Conservation (phyloP, 2,113 vertebrate genomes). For the Petaurus breviceps region DNA sequence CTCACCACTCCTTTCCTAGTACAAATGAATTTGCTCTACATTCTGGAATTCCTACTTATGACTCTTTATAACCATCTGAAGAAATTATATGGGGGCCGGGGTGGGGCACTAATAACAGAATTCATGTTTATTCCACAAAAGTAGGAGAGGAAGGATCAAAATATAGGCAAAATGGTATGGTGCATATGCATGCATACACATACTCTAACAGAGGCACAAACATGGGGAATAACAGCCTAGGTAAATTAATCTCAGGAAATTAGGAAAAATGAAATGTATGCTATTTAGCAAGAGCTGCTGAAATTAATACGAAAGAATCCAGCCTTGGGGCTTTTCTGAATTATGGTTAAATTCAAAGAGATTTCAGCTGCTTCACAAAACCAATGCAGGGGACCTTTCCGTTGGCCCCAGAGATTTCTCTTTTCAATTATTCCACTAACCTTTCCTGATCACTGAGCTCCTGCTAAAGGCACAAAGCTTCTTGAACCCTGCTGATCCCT, state of each 20-base stretch:
- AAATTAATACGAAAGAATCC: background rate
- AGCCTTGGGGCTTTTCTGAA: background rate
- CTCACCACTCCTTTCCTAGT: background rate
- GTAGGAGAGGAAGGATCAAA: too few species aligned
- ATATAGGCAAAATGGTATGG: too few species aligned
- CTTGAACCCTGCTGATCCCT: background rate
- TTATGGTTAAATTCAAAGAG: background rate
- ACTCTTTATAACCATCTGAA: too few species aligned
- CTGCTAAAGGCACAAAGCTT: background rate
- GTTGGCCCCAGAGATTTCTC: background rate
- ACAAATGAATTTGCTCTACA: background rate
- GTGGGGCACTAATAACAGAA: too few species aligned
- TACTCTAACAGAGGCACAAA: background rate
- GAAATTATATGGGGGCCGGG: too few species aligned
- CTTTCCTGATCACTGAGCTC: background rate
- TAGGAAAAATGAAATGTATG: background rate
- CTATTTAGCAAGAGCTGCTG: background rate
- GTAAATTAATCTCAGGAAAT: background rate
- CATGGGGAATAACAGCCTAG: background rate
- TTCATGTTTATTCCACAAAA: too few species aligned
- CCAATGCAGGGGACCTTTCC: background rate
- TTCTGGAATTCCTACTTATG: background rate
- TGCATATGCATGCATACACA: background rate
- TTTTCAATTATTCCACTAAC: background rate
- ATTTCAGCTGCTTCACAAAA: background rate